phyloP scores from a whole-genome alignment of 2,888 invertebrate species.

The Hanleya hanleyi region DNA sequence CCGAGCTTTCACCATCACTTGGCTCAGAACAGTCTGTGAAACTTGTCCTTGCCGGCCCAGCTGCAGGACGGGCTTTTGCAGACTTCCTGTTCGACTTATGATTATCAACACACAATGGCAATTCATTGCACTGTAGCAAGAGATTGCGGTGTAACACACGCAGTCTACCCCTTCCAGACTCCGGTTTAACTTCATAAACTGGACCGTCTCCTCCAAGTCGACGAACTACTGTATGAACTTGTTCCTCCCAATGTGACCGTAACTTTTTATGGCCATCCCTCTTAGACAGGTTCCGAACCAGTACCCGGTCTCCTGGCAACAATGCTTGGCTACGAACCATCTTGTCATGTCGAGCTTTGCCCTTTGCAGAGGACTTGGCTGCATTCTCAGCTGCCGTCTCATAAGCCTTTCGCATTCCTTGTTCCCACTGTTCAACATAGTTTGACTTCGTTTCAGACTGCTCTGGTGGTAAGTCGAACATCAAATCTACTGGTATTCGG shows the following conservation, averaged over 20 bases:
- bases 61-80: too few relatives aligned
- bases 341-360: conserved; percentile 3
- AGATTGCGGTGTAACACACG: conserved; percentile 28
- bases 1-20: too few relatives aligned
- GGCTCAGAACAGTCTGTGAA: too few relatives aligned
- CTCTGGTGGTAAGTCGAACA: neutral
- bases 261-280: neutral
- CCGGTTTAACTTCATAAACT: conserved; percentile 28
- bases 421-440: conserved; percentile 21
- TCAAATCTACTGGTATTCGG: conserved; percentile 18
- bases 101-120: too few relatives aligned
- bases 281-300: conserved; percentile 22
- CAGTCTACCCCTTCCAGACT: conserved; percentile 14
- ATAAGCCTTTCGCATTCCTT: conserved; percentile 28
- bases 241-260: neutral
- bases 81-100: too few relatives aligned
- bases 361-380: neutral
- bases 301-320: neutral
- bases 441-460: neutral
- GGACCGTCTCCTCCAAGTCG: conserved; percentile 13
- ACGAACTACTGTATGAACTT: conserved; percentile 26
- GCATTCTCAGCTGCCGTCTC: conserved; percentile 25
- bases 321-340: conserved; percentile 2
- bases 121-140: conserved; percentile 8
- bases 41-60: too few relatives aligned